These are phyloP conservation scores for Drosophila kambysellisi DNA, from an alignment of 2,888 invertebrate species.

Conservation along the genomic window DNA sequence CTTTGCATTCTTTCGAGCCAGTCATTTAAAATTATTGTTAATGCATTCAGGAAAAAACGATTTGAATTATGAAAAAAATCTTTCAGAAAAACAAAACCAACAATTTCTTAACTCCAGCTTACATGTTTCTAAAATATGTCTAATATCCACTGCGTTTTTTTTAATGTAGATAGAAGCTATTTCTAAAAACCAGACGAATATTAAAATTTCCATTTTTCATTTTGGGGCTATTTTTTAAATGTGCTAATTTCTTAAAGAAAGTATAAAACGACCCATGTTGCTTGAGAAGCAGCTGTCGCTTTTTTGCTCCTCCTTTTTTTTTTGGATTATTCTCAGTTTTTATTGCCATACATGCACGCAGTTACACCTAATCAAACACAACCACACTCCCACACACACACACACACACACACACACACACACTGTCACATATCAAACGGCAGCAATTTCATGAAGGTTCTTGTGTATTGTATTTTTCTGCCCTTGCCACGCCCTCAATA, in stretches of 20 bases:
- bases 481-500: slow-evolving; percentile 30
- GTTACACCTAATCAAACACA: slow-evolving; percentile 24
- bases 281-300: slow-evolving; percentile 38
- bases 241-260: background rate
- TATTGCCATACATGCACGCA: slow-evolving; percentile 46
- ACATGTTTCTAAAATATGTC: no score
- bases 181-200: background rate
- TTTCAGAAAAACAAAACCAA: no score
- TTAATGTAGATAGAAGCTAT: background rate
- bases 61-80: no score
- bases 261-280: slow-evolving; percentile 14
- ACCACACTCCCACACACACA: slow-evolving; percentile 13
- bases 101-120: no score
- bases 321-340: slow-evolving; percentile 36
- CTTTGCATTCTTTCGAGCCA: no score
- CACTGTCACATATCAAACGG: slow-evolving; percentile 44
- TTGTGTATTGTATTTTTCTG: slow-evolving; percentile 7
- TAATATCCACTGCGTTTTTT: background rate
- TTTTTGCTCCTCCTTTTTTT: slow-evolving; percentile 14
- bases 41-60: no score
- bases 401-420: slow-evolving; percentile 17
- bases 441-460: slow-evolving; percentile 19
- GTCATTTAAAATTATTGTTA: no score
- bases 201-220: background rate
- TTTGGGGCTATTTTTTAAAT: background rate